A percentile compares a stretch with the other conserved stretches of the same genome.
phyloP scores from a whole-genome alignment of 2,797 vertebrate genomes.

The Ispidina lecontei region DNA sequence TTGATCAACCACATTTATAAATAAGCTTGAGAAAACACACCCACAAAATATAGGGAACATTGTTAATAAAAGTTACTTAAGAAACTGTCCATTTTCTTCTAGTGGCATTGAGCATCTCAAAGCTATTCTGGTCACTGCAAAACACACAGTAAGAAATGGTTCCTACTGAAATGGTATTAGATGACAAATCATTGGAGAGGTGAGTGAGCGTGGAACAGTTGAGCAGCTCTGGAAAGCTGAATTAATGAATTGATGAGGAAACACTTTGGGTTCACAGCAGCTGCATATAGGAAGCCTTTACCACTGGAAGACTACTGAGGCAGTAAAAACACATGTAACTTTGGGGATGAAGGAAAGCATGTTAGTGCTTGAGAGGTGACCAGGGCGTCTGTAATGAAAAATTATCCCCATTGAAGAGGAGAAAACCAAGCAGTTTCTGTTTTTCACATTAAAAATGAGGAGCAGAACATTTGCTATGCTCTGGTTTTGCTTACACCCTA shows the following conservation, averaged over 20 bases:
- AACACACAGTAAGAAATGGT: neutral
- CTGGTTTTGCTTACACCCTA: neutral
- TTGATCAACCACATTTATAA: neutral
- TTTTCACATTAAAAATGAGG: conserved; percentile 10
- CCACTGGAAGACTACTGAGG: neutral
- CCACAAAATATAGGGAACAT: neutral
- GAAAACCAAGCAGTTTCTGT: neutral
- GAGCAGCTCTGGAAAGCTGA: neutral
- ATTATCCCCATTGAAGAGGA: neutral
- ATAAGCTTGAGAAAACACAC: neutral
- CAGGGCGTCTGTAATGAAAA: neutral
- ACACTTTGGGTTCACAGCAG: neutral
- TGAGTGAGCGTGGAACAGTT: neutral
- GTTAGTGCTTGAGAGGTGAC: neutral
- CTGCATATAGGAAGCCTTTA: neutral
- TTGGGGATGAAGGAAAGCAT: neutral
- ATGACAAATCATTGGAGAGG: neutral
- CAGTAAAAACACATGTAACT: neutral
- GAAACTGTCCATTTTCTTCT: neutral
- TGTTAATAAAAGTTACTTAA: neutral
- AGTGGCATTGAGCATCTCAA: neutral
- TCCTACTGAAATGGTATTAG: neutral
- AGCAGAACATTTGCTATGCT: neutral
- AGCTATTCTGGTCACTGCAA: neutral
- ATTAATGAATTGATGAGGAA: neutral